Conservation (phyloP, 2,797 vertebrate species). For the Monodelphis domestica region DNA sequence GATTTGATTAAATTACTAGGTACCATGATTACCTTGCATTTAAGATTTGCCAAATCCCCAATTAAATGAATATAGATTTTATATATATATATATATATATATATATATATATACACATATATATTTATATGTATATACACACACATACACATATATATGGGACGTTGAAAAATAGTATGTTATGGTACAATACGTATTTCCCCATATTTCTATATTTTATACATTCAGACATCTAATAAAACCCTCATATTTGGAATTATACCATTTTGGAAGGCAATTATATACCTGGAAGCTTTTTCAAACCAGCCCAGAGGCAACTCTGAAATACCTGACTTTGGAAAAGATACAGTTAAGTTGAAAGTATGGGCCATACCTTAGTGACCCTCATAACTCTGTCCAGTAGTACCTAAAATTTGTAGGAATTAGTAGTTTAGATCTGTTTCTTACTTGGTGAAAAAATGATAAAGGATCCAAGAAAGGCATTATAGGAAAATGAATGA, state of each 20-base stretch:
- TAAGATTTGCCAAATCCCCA: not conserved
- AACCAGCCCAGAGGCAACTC: not conserved
- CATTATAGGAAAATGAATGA: not conserved
- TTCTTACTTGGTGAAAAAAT: not conserved
- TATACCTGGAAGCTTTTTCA: not conserved
- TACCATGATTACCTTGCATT: not conserved
- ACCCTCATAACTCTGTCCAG: not conserved
- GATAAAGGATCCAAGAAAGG: not conserved
- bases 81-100: too few species aligned
- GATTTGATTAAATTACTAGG: not conserved
- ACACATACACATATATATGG: too few species aligned
- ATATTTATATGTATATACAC: too few species aligned
- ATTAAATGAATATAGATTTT: not conserved
- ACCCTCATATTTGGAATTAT: not conserved
- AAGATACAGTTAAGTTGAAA: too few species aligned
- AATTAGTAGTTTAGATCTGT: not conserved
- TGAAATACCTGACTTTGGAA: not conserved
- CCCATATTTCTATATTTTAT: not conserved
- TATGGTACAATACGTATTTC: not conserved
- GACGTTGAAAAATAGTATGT: not conserved
- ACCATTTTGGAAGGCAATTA: not conserved
- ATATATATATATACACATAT: too few species aligned
- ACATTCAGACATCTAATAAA: not conserved
- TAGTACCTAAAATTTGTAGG: not conserved
- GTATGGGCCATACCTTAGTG: not conserved